Evolutionary conservation across 2,888 invertebrate species (phyloP).

Genomic region (Rhagonycha fulva): DNA sequence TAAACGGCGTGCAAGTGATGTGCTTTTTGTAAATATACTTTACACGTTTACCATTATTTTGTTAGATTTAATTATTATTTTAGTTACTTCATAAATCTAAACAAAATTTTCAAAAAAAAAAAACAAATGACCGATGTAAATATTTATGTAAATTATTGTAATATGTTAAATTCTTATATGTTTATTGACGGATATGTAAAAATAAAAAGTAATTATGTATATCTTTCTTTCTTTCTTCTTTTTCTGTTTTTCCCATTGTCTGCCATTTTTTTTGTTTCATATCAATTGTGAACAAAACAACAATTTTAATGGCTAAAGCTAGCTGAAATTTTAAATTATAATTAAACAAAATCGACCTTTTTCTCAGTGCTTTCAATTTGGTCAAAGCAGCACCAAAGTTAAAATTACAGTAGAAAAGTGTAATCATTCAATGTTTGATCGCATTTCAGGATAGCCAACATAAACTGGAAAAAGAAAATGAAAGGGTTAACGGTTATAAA

Average conservation of each 20-base stretch:
- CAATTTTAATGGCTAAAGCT: too few species aligned
- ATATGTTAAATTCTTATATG: conserved; percentile 39
- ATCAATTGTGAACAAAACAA: too few species aligned
- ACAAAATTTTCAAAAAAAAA: conserved; percentile 30
- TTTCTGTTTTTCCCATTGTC: background rate
- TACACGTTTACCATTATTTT: background rate
- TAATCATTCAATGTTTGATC: too few species aligned
- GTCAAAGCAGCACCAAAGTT: background rate
- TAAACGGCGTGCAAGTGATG: background rate
- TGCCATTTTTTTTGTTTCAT: too few species aligned
- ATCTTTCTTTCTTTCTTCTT: background rate
- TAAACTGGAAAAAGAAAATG: too few species aligned
- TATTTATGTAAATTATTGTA: conserved; percentile 36
- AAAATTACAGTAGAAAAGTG: too few species aligned
- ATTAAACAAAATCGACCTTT: too few species aligned
- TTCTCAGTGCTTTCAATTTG: background rate
- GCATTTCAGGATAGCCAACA: too few species aligned
- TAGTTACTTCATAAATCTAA: conserved; percentile 26
- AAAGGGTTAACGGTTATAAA: too few species aligned
- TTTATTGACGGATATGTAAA: conserved; percentile 39
- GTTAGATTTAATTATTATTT: background rate
- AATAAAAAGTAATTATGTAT: conserved; percentile 28
- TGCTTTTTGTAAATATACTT: conserved; percentile 15
- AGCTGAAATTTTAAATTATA: too few species aligned
- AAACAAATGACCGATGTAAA: conserved; percentile 28